Percentiles rank a stretch among this genome's conserved stretches.
Evolutionary conservation across 1,140 invertebrate genomes (phyloP).

Genomic region (Plectrocnemia conspersa): DNA sequence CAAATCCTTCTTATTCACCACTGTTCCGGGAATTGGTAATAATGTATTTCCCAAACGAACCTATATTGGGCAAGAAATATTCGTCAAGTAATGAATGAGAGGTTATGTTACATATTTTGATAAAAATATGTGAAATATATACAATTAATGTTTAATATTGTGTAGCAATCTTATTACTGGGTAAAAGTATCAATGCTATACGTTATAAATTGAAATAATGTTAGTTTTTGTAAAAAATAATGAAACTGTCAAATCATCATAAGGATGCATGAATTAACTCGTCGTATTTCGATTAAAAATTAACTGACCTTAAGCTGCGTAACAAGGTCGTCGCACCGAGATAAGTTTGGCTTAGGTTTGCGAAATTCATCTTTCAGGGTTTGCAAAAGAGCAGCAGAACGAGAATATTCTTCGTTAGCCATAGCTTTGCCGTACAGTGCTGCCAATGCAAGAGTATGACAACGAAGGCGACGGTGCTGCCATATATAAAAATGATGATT

Average conservation of each 20-base stretch:
- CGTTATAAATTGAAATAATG: no score
- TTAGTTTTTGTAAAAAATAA: no score
- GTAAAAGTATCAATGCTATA: no score
- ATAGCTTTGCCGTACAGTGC: not conserved
- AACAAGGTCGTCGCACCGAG: not conserved
- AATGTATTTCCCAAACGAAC: slow-evolving; percentile 79
- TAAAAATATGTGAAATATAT: no score
- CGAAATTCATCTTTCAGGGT: slow-evolving; percentile 4
- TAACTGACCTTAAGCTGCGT: slow-evolving; percentile 15
- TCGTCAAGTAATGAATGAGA: not conserved
- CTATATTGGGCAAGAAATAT: slow-evolving; percentile 52
- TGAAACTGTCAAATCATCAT: no score
- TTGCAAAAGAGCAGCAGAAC: not conserved
- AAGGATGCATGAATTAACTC: no score
- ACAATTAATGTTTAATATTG: no score
- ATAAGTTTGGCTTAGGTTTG: slow-evolving; percentile 5
- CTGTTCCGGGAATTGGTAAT: slow-evolving; percentile 76
- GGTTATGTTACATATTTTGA: no score
- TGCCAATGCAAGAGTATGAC: not conserved
- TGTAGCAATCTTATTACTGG: no score
- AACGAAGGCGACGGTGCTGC: no score
- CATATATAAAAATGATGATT: no score
- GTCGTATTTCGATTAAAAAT: no score
- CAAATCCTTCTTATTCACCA: slow-evolving; percentile 79
- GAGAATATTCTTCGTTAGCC: not conserved